phyloP scores from a whole-genome alignment of 2,888 invertebrate genomes.

The Xiphydria camelus region DNA sequence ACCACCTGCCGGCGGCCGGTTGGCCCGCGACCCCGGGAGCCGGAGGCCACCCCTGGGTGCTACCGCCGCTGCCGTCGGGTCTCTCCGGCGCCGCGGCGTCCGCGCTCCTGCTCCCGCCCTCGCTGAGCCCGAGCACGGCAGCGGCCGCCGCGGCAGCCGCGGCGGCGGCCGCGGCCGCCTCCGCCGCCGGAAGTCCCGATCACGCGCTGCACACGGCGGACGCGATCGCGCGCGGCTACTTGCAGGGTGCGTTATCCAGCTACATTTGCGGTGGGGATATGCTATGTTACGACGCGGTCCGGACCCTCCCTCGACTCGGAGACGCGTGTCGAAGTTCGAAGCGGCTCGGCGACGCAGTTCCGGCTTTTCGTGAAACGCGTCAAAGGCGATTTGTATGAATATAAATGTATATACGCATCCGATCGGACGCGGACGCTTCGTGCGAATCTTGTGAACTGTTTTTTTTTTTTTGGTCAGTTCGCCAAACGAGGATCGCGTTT shows the following conservation, averaged over 20 bases:
- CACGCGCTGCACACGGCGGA: conserved; percentile 61
- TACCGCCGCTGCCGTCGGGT: conserved; percentile 48
- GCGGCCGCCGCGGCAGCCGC: conserved; percentile 61
- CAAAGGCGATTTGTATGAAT: too few species aligned
- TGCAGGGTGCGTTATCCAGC: conserved; percentile 41
- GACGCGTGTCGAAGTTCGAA: too few species aligned
- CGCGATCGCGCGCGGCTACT: conserved; percentile 51
- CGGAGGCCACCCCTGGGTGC: conserved; percentile 50
- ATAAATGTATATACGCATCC: too few species aligned
- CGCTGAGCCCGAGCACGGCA: conserved; percentile 62
- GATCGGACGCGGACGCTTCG: too few species aligned
- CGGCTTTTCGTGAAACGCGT: too few species aligned
- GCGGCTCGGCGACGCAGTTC: too few species aligned
- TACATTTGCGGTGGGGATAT: too few species aligned
- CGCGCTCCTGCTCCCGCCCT: conserved; percentile 57
- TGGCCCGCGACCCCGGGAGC: conserved; percentile 62
- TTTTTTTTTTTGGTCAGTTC: too few species aligned
- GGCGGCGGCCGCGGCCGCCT: conserved; percentile 60
- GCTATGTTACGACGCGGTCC: too few species aligned
- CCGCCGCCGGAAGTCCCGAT: conserved; percentile 61
- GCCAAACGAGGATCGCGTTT: too few species aligned
- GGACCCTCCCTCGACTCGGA: too few species aligned
- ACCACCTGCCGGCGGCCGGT: conserved; percentile 66
- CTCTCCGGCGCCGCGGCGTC: conserved; percentile 62
- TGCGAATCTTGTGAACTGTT: too few species aligned